A percentile compares a stretch with the other conserved stretches of the same genome.
phyloP scores from a whole-genome alignment of 2,113 vertebrate genomes.

The Takifugu bimaculatus region DNA sequence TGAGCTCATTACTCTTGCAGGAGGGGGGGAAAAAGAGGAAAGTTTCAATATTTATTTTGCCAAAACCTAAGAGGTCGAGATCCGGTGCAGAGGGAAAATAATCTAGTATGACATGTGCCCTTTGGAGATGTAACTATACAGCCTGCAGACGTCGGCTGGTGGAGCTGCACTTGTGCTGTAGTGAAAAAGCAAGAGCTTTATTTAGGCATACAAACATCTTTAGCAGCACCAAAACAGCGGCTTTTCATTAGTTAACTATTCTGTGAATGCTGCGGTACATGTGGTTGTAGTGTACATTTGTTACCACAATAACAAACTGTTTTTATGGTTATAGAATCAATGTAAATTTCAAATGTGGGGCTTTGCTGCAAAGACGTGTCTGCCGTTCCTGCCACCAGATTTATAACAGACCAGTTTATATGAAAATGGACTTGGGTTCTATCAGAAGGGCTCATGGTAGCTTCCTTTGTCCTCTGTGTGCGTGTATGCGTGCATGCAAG shows the following conservation, averaged over 20 bases:
- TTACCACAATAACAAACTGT: no score
- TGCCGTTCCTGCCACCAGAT: no score
- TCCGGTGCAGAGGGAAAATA: slow-evolving; percentile 46
- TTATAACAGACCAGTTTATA: no score
- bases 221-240: no score
- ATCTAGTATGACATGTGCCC: slow-evolving; percentile 49
- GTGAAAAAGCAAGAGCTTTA: not conserved
- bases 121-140: slow-evolving; percentile 37
- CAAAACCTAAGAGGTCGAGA: slow-evolving; percentile 44
- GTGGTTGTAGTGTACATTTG: no score
- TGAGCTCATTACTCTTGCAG: slow-evolving; percentile 47
- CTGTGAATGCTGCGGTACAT: no score
- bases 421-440: no score
- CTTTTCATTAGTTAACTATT: no score
- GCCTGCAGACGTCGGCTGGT: slow-evolving; percentile 23
- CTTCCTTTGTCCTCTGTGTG: slow-evolving; percentile 42
- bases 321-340: no score
- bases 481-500: slow-evolving; percentile 6
- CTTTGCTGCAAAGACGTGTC: no score
- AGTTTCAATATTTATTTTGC: slow-evolving; percentile 31
- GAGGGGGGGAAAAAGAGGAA: slow-evolving; percentile 5
- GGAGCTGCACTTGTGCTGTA: slow-evolving; percentile 11
- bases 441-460: not conserved
- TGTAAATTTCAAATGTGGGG: no score
- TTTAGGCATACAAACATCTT: no score